Evolutionary conservation across 2,797 vertebrate genomes (phyloP), one percentile per base, ranked within the genome.

Genomic region (Gastrophryne carolinensis): DNA sequence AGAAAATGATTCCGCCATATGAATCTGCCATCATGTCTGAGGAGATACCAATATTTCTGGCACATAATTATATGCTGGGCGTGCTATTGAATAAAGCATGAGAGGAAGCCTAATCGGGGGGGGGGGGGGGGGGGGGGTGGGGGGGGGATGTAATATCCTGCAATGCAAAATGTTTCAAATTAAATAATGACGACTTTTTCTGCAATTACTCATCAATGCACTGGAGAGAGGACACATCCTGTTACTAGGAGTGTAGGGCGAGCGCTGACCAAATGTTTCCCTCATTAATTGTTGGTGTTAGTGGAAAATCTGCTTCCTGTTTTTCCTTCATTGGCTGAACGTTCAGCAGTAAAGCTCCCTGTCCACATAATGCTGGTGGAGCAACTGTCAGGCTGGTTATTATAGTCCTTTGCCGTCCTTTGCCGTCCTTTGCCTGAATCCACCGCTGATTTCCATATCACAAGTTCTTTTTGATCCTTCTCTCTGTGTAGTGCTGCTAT

Each of bases 101-200:
- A 71, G 63, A 67, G 30, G 50, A 54, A 37, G 72, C 41, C 67
- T 67, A 75, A 67, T 67, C 23, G 56, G 52, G 67, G n/a, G n/a
- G n/a, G n/a, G n/a, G n/a, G n/a, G n/a, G n/a, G n/a, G n/a, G n/a
- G n/a, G n/a, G n/a, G n/a, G n/a, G n/a, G n/a, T n/a, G 72, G 63
- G 62, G 75, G n/a, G 72, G 63, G 62, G 75, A 78, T 64, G 67
- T 78, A 72, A 78, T 78, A 78, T 78, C 75, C 75, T 78, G 75
- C 60, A 65, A 78, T 78, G 75, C 60, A 78, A 72, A 78, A 78
- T 78, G 75, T 58, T 72, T 64, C 10, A 77, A 71, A 78, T 72
- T 41, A 71, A 78, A 78, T 78, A 72, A 77, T 57, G 65, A 77
- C 60, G 60, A 6, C 19, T 35, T 74, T 78, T 76, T 58, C 24